phyloP scores from a whole-genome alignment of 2,888 invertebrate species.

The Gortyna flavago region DNA sequence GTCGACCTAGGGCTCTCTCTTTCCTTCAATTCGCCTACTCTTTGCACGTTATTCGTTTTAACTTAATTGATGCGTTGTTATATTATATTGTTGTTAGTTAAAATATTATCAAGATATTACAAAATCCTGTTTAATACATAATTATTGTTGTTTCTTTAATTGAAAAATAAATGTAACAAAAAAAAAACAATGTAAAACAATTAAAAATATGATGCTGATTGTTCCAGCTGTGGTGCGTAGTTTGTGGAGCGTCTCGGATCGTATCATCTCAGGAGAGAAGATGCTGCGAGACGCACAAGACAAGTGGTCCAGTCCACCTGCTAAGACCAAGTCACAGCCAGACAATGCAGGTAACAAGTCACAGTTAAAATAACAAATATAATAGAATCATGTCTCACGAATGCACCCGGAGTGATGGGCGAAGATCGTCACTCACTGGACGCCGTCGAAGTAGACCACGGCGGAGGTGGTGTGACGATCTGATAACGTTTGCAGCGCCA shows the following conservation, averaged over 20 bases:
- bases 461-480: too few species aligned
- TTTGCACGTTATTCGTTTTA: too few species aligned
- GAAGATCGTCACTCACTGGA: not conserved
- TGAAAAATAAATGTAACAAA: not conserved
- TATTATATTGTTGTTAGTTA: not conserved
- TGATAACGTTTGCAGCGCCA: too few species aligned
- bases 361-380: not conserved
- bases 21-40: too few species aligned
- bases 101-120: not conserved
- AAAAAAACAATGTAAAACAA: too few species aligned
- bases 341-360: constrained; percentile 72
- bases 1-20: too few species aligned
- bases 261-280: constrained; percentile 84
- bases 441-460: not conserved
- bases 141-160: not conserved
- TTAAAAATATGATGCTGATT: not conserved
- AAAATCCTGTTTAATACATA: not conserved
- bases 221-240: constrained; percentile 81
- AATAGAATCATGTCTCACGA: not conserved
- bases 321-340: constrained; percentile 68
- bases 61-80: not conserved
- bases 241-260: constrained; percentile 85
- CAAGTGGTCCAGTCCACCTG: constrained; percentile 79
- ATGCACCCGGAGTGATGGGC: not conserved
- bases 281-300: constrained; percentile 87